Evolutionary conservation across 1,140 invertebrate genomes (phyloP).

Genomic region (Parapsyche elsis): DNA sequence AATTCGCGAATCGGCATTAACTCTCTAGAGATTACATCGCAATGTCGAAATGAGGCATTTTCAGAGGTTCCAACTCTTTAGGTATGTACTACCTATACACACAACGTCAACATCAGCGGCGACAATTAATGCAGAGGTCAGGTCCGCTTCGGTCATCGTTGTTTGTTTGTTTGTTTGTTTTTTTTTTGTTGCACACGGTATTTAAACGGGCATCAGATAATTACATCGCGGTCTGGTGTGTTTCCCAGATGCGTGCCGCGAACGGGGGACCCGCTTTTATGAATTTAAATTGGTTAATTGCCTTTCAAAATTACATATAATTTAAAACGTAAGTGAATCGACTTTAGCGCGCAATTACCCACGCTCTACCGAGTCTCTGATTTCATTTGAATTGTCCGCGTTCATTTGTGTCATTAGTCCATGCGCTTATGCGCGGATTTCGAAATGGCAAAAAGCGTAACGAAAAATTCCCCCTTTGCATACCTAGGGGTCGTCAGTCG

Average conservation of each 20-base stretch:
- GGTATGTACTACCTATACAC: no score
- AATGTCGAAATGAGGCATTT: no score
- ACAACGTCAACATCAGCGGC: no score
- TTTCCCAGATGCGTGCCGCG: slow-evolving; percentile 15
- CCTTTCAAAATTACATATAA: slow-evolving; percentile 20
- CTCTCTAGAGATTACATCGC: no score
- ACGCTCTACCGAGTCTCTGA: neutral
- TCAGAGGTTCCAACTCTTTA: no score
- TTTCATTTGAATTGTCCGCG: slow-evolving; percentile 17
- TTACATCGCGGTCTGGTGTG: neutral
- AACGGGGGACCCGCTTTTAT: slow-evolving; percentile 10
- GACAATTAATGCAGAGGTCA: no score
- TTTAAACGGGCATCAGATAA: slow-evolving; percentile 5
- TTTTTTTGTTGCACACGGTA: no score
- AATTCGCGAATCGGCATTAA: no score
- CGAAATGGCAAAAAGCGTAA: neutral
- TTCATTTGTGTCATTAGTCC: slow-evolving; percentile 13
- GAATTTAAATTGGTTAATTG: slow-evolving; percentile 34
- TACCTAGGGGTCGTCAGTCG: no score
- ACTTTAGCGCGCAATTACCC: slow-evolving; percentile 12
- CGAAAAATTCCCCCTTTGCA: slow-evolving; percentile 8
- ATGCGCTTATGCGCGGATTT: neutral
- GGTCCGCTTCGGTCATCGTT: no score
- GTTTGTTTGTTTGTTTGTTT: no score
- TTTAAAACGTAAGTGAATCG: slow-evolving; percentile 17